Evolutionary conservation across 2,797 vertebrate genomes (phyloP), one percentile per base, ranked within the genome.

Genomic region (Cephalopachus bancanus): DNA sequence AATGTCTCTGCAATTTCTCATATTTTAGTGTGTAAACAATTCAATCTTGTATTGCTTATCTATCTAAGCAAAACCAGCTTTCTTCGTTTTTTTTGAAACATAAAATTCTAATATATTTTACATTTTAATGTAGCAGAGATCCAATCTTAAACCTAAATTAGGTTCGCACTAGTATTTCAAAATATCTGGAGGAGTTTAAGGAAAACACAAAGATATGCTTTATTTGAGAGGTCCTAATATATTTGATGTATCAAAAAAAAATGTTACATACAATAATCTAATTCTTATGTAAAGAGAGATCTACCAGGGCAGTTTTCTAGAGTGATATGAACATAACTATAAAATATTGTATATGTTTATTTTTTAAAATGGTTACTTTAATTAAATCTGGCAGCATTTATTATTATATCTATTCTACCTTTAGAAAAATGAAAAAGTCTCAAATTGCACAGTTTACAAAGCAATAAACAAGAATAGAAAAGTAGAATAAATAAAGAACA

Each of bases 21-120:
- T 20, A 1, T 85, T 83, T 72, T 17, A 78, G 3, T 84, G 49
- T 10, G 65, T 30, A 64, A 78, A 80, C 14, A 49, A 78, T 44
- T 86, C 3, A 78, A 76, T 1, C 12, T 59, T 53, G 1, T 44
- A 83, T 71, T 84, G 24, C 79, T 87, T 81, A 16, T 51, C 28
- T 76, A 37, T 69, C 89, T 86, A n/a, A 51, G 10, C 26, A 93
- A 87, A 89, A 60, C 8, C 19, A 15, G 4, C 10, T 81, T 62
- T 33, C 11, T 67, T 83, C 83, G 8, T 53, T 78, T 78, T 64
- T 64, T 28, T 69, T 93, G 57, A 78, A 83, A 95, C 8, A n/a
- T 51, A 64, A 60, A 85, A 75, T 65, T 90, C 28, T 89, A n/a
- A 91, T 76, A 71, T 75, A 88, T 79, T 89, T 89, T 49, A 91